Base-by-base conservation (phyloP, 2,797 vertebrate genomes). In the Phrynocephalus vlangalii region DNA sequence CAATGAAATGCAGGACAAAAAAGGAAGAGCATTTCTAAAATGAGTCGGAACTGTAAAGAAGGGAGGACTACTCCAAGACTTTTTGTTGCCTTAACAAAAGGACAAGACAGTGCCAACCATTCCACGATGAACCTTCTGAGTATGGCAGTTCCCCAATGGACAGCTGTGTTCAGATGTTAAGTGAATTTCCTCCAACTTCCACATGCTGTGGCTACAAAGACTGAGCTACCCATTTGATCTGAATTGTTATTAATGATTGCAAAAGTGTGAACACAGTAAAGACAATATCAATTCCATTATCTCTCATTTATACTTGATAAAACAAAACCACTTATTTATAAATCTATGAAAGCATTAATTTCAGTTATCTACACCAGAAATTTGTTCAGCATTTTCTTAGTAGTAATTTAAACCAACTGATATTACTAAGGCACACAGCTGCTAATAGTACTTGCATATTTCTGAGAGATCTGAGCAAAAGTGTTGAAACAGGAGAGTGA, bases 141-240 rank as follows among this genome's bases (percentile, higher is more conserved):
- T 79, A 79, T 79, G 44, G 78, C 75, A 56, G 63, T n/a, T 70
- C 24, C 63, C n/a, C 11, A 22, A 86, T 52, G 48, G 33, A 68
- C 70, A 79, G 68, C 63, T 85, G 76, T 33, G 38, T 86, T 56
- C 28, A 60, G 24, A 38, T 79, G 16, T 60, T 60, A 86, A 80
- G 70, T 44, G 24, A 33, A 20, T 22, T 72, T 50, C 67, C 67
- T 60, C 44, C 68, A 76, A 9, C 56, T 85, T 30, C 18, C 22
- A 13, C 1, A 0, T 79, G 66, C 10, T 72, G 70, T 60, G 26
- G 1, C 60, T 72, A 52, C 15, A 78, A 16, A 50, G 9, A 52
- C 68, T 85, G 30, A 86, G 77, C 30, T 48, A 80, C 56, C 60
- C 26, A 52, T 72, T 72, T 71, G 66, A 71, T 86, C 67, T 33